Conservation (phyloP, 2,888 invertebrate genomes). For the Cephus sareptanus region DNA sequence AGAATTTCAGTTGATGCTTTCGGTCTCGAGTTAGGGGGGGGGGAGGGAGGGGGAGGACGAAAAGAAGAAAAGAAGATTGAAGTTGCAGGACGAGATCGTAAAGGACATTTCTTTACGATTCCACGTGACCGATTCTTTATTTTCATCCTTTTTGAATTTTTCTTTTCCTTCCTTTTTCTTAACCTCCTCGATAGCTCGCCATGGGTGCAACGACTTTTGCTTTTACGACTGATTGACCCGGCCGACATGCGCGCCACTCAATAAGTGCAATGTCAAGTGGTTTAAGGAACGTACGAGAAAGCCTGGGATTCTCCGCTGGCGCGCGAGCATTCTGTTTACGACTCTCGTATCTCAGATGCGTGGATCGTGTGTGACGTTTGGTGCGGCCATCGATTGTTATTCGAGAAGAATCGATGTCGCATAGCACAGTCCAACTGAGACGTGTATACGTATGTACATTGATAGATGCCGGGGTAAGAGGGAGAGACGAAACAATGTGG, state of each 20-base stretch:
- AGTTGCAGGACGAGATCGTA: neutral
- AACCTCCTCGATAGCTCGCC: neutral
- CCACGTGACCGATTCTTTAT: neutral
- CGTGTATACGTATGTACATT: neutral
- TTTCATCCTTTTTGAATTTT: neutral
- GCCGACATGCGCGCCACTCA: neutral
- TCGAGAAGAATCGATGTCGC: neutral
- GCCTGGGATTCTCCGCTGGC: neutral
- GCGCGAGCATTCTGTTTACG: neutral
- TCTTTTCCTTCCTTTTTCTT: neutral
- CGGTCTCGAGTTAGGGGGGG: neutral
- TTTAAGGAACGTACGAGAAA: constrained; percentile 2
- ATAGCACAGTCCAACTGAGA: neutral
- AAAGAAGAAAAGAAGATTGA: neutral
- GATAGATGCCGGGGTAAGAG: neutral
- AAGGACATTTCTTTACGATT: neutral
- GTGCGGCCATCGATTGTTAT: neutral
- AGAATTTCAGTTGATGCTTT: neutral
- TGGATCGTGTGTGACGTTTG: neutral
- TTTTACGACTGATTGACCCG: constrained; percentile 7
- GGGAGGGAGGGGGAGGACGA: accelerated
- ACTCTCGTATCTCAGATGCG: neutral
- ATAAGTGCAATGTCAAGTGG: neutral
- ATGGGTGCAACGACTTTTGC: constrained; percentile 2
- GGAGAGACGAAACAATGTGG: neutral